phyloP scores from a whole-genome alignment of 2,888 invertebrate species.

The Pammene aurita region DNA sequence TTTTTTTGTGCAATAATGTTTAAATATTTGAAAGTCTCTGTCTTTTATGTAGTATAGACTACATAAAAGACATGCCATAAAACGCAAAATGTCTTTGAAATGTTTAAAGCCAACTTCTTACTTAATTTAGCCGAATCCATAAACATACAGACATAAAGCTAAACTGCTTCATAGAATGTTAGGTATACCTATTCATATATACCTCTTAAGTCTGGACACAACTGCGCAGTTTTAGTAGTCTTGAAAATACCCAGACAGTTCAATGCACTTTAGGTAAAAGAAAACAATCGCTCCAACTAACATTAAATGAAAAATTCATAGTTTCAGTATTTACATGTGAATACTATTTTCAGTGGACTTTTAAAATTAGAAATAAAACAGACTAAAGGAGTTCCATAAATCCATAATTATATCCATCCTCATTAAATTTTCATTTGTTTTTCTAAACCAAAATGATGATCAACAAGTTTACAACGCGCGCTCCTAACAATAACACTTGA shows the following conservation, averaged over 20 bases:
- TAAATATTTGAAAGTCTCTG: no score
- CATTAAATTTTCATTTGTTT: no score
- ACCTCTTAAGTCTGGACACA: not conserved
- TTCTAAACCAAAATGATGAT: no score
- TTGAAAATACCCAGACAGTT: constrained; percentile 37
- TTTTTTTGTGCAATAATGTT: no score
- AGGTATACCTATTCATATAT: not conserved
- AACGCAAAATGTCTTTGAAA: not conserved
- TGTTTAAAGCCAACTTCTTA: not conserved
- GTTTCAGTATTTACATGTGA: not conserved
- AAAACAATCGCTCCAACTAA: constrained; percentile 13
- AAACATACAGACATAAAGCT: not conserved
- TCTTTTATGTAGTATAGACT: no score
- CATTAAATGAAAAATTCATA: constrained; percentile 22
- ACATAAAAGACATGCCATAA: no score
- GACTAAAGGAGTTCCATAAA: not conserved
- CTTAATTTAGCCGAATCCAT: not conserved
- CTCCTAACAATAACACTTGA: no score
- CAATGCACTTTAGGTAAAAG: constrained; percentile 20
- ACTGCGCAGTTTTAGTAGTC: constrained; percentile 11
- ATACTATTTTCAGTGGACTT: not conserved
- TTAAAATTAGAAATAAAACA: not conserved
- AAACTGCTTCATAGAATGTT: not conserved
- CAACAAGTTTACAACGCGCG: no score
- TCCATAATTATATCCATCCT: no score